Conservation (phyloP, 2,113 vertebrate species). For the Anarhynchus alexandrinus region DNA sequence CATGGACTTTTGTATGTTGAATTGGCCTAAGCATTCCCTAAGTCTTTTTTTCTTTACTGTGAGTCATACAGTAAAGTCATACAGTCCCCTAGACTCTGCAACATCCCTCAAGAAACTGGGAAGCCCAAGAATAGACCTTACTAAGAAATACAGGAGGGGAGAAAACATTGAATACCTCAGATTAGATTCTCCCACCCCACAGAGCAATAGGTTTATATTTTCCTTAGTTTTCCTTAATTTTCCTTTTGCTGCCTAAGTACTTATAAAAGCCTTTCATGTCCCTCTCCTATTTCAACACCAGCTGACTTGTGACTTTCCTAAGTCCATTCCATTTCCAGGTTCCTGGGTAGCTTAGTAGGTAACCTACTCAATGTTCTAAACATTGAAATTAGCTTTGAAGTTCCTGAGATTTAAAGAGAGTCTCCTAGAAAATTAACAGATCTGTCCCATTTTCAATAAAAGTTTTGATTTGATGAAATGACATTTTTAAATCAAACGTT, state of each 20-base stretch:
- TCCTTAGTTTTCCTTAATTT: neutral
- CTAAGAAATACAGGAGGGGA: too few species aligned
- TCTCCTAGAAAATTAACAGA: neutral
- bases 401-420: neutral
- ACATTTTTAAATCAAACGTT: neutral
- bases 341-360: neutral
- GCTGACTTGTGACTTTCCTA: neutral
- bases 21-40: neutral
- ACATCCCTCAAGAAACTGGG: neutral
- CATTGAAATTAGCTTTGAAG: neutral
- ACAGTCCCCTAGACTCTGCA: neutral
- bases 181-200: too few species aligned
- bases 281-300: neutral
- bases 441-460: neutral
- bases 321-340: neutral
- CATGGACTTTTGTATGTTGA: neutral
- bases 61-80: neutral
- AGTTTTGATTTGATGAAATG: neutral
- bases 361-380: neutral
- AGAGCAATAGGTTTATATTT: too few species aligned
- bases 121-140: neutral
- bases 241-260: neutral
- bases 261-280: neutral
- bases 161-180: too few species aligned
- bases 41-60: neutral